Conservation (phyloP, 37 sponge, comb jelly and placozoan genomes). For the Spongia lamella region DNA sequence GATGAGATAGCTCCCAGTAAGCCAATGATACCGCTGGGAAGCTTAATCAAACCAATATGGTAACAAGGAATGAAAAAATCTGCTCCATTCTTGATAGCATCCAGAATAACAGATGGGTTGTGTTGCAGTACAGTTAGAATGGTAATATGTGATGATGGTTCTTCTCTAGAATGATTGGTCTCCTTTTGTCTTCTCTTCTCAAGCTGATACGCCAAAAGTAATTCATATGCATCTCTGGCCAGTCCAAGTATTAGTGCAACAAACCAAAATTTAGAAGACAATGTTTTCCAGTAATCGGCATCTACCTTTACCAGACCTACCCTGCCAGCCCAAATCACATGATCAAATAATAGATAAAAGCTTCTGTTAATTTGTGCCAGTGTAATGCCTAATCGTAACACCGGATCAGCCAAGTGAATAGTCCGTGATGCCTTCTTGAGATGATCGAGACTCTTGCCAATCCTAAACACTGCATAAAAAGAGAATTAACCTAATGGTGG, state of each 20-base stretch:
- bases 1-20: conserved; percentile 69
- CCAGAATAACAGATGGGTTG: conserved; percentile 54
- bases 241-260: conserved; percentile 47
- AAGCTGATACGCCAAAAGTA: conserved; percentile 21
- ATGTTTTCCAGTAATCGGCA: conserved; percentile 36
- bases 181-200: conserved; percentile 39
- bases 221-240: conserved; percentile 52
- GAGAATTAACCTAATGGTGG: no score
- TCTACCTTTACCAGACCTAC: conserved; percentile 52
- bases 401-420: conserved; percentile 56
- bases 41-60: conserved; percentile 3
- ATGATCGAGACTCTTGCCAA: conserved; percentile 76
- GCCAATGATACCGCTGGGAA: conserved; percentile 62
- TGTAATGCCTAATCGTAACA: conserved; percentile 54
- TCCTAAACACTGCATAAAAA: conserved; percentile 61
- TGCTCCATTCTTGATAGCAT: conserved; percentile 58
- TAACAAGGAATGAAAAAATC: conserved; percentile 63
- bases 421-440: conserved; percentile 61
- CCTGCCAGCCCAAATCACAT: conserved; percentile 67
- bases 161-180: background rate
- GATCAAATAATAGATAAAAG: conserved; percentile 75
- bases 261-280: conserved; percentile 64
- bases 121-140: conserved; percentile 7
- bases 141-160: background rate
- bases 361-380: conserved; percentile 58